Base-by-base conservation (phyloP, 2,113 vertebrate genomes). In the Eurystomus gularis region DNA sequence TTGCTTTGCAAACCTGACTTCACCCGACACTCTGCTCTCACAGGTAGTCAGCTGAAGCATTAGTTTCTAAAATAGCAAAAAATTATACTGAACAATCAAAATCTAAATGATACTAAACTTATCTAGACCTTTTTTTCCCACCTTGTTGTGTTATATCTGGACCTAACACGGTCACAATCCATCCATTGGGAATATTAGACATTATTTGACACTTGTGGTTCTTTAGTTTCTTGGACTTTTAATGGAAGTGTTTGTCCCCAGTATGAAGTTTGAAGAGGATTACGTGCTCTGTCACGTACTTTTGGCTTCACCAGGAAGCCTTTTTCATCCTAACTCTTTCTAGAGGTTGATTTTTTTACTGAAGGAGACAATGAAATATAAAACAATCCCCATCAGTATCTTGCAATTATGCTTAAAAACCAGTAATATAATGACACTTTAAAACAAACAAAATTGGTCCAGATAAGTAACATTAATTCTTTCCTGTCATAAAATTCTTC, bases 1-100 rank as follows among this genome's bases (percentile, higher is more conserved):
- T 29, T 33, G 54, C 79, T 64, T 16, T 17, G 40, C 66, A 54
- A 82, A 48, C 0, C 0, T 11, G 49, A 1, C 61, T 52, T 19
- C 1, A 6, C 49, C 54, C 8, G 0, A 28, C n/a, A 23, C 4
- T 0, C 20, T 33, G 60, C 61, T 64, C 85, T 18, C 44, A 1
- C 28, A 12, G 0, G 1, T 9, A 11, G 28, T 7, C 44, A 75
- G 8, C 18, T 18, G 55, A 25, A 82, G 7, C 23, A 17, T 31
- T 17, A 9, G 7, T 37, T 55, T 55, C 17, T 24, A 10, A 75
- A 87, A 25, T 3, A 46, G 17, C 2, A 71, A 66, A 62, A 79
- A 25, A 4, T 5, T 0, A 48, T 19, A 26, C 13, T 24, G 39
- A 70, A 11, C 9, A 66, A 2, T 16, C 15, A 11, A 12, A 42